Conservation (phyloP, 2,113 vertebrate species). For the Leucopsar rothschildi region DNA sequence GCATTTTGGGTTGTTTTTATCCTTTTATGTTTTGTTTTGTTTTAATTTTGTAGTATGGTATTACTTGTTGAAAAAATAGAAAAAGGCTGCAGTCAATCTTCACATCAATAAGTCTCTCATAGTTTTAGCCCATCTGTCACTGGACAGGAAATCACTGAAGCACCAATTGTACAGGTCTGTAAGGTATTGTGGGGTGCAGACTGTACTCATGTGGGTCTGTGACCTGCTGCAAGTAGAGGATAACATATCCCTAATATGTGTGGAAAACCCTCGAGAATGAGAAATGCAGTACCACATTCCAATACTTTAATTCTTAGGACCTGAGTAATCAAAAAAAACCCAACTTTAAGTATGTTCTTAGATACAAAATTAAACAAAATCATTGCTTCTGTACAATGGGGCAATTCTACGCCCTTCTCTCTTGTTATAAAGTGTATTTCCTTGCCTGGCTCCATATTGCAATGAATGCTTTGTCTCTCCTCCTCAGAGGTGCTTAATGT, state of each 20-base stretch:
- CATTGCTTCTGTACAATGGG: not conserved
- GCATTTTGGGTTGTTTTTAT: not conserved
- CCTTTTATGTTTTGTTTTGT: not conserved
- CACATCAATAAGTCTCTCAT: not conserved
- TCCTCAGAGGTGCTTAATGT: not conserved
- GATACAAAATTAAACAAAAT: not conserved
- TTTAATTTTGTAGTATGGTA: not conserved
- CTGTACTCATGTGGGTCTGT: rapidly evolving
- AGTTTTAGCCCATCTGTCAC: not conserved
- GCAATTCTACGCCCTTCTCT: not conserved
- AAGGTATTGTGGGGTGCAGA: not conserved
- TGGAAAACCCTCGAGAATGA: not conserved
- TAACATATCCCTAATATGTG: not conserved
- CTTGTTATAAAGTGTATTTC: not conserved
- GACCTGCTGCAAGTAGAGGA: not conserved
- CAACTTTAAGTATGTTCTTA: not conserved
- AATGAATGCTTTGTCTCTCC: not conserved
- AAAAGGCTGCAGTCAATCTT: not conserved
- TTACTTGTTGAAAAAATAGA: not conserved
- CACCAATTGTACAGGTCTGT: not conserved
- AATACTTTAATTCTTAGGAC: not conserved
- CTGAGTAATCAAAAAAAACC: not conserved
- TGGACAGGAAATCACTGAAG: not conserved
- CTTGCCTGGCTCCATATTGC: not conserved
- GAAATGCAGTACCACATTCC: not conserved